Evolutionary conservation across 2,113 vertebrate genomes (phyloP).

Genomic region (Ochotona curzoniae): DNA sequence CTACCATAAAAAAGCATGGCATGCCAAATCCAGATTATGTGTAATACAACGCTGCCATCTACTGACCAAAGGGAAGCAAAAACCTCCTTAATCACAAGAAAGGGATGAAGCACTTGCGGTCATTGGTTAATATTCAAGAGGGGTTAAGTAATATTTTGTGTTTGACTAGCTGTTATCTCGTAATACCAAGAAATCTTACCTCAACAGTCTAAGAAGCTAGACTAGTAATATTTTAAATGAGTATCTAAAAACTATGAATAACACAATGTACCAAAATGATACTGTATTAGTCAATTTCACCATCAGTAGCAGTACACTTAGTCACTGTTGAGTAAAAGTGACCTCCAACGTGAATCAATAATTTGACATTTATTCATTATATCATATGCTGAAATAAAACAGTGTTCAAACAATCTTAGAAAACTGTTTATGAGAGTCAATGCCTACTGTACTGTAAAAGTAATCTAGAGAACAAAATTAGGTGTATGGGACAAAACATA

Average conservation of each 20-base stretch:
- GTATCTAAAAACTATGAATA: neutral
- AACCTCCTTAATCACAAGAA: neutral
- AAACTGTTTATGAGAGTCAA: neutral
- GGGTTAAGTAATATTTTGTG: neutral
- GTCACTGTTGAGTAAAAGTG: neutral
- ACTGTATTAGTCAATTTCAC: neutral
- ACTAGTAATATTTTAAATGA: neutral
- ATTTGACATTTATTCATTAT: neutral
- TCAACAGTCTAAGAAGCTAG: neutral
- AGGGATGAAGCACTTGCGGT: neutral
- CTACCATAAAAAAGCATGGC: neutral
- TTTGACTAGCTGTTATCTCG: neutral
- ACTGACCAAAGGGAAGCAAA: neutral
- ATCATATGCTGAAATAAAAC: neutral
- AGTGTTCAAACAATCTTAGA: neutral
- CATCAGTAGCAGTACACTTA: neutral
- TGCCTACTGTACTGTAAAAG: neutral
- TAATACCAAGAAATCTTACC: neutral
- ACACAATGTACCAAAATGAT: neutral
- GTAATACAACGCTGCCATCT: slow-evolving; percentile 79
- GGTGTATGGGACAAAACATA: neutral
- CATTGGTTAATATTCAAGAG: neutral
- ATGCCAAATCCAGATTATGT: neutral
- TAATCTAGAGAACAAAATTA: neutral
- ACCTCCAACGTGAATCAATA: neutral